Evolutionary conservation across 2,888 invertebrate genomes (phyloP).

Genomic region (Biston betularia): DNA sequence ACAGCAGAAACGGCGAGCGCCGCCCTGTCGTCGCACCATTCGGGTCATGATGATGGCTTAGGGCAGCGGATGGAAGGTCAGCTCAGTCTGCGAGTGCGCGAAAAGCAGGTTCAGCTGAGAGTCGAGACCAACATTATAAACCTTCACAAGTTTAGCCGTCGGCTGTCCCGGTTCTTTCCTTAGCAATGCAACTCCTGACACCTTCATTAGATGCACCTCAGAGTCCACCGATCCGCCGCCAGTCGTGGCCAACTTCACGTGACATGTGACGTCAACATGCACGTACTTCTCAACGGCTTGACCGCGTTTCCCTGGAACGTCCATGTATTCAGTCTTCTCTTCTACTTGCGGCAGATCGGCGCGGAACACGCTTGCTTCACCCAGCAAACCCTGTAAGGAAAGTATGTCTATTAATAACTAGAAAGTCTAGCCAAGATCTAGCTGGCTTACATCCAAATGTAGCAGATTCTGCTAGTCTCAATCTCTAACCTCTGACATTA

Average conservation of each 20-base stretch:
- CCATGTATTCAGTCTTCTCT: conserved; percentile 87
- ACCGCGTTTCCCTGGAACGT: conserved; percentile 76
- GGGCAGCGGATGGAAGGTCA: conserved; percentile 87
- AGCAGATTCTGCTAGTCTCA: conserved; percentile 59
- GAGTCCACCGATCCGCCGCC: conserved; percentile 85
- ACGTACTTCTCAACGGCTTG: conserved; percentile 88
- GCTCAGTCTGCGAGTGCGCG: conserved; percentile 88
- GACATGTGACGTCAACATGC: conserved; percentile 89
- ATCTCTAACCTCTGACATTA: conserved; percentile 51
- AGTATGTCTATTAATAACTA: conserved; percentile 49
- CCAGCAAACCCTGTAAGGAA: conserved; percentile 80
- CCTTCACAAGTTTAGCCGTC: conserved; percentile 84
- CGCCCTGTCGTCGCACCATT: conserved; percentile 72
- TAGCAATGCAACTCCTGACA: conserved; percentile 88
- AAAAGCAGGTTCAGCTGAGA: conserved; percentile 89
- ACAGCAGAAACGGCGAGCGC: conserved; percentile 56
- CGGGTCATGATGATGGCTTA: conserved; percentile 61
- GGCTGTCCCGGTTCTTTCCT: conserved; percentile 86
- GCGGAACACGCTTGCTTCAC: conserved; percentile 89
- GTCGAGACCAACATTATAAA: conserved; percentile 89
- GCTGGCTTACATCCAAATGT: conserved; percentile 58
- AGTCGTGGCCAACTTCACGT: conserved; percentile 87
- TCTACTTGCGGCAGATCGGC: conserved; percentile 89
- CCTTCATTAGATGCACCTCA: conserved; percentile 88
- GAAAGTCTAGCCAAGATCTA: conserved; percentile 44